Percentiles rank a stretch among this genome's conserved stretches.
Evolutionary conservation across 35 echinoderm and acorn worm genomes (phyloP).

Genomic region (Apostichopus californicus): DNA sequence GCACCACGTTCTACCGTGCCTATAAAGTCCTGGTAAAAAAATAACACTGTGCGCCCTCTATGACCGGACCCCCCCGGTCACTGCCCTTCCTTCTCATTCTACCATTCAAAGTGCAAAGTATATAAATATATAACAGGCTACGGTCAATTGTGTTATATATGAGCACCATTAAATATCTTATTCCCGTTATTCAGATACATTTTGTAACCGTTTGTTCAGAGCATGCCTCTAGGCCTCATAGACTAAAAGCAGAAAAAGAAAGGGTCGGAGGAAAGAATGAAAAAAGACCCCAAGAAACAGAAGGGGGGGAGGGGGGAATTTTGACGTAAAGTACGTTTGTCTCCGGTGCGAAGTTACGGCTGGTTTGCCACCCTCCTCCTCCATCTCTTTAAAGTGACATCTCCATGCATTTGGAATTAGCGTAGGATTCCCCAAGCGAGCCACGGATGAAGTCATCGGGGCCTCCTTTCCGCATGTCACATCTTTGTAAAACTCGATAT

Average conservation of each 20-base stretch:
- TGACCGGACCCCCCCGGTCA: too few species aligned
- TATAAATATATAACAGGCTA: too few species aligned
- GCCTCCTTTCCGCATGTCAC: conserved; percentile 18
- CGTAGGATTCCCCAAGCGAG: conserved; percentile 18
- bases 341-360: neutral
- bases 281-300: neutral
- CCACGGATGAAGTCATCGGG: conserved; percentile 32
- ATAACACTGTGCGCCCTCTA: too few species aligned
- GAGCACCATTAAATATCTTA: too few species aligned
- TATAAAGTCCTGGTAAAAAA: too few species aligned
- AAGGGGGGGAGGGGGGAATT: neutral
- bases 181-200: too few species aligned
- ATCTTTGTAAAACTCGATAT: neutral
- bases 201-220: too few species aligned
- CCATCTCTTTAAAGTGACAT: conserved; percentile 40
- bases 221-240: too few species aligned
- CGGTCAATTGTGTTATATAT: too few species aligned
- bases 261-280: neutral
- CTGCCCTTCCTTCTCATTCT: too few species aligned
- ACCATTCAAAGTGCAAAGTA: too few species aligned
- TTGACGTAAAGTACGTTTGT: conserved; percentile 1
- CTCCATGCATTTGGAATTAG: conserved; percentile 41
- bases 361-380: neutral
- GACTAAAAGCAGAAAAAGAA: neutral
- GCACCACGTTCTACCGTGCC: too few species aligned